Evolutionary conservation across 2,113 vertebrate genomes (phyloP), one percentile per base, ranked within the genome.

Genomic region (Recurvirostra avosetta): DNA sequence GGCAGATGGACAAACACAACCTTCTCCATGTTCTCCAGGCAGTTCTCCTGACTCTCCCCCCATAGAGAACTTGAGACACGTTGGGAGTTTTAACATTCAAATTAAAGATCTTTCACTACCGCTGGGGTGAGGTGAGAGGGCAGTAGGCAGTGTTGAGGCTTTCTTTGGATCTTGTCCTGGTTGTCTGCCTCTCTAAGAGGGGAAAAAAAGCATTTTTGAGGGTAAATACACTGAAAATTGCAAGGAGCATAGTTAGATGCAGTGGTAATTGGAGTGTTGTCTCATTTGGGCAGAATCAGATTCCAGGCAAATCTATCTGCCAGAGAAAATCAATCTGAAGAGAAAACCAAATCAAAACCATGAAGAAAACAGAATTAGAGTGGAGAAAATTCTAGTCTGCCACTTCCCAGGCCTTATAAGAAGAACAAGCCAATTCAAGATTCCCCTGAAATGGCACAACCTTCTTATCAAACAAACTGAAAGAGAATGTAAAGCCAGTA

Each of bases 301-400:
- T 80, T 80, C 47, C 56, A 71, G 56, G 47, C 12, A 95, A 84
- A 92, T 67, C 49, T 61, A 16, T 47, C 56, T 74, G 23, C 55
- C 67, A 73, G 55, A 59, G 5, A 95, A 95, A 94, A 96, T 68
- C 65, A 87, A 66, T 72, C 52, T 76, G 25, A 74, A 90, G 36
- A 16, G 73, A 85, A 96, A 96, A 72, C 40, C 43, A 82, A 80
- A 90, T 85, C 40, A 93, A 90, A 95, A 65, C 40, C 16, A 82
- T 38, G 62, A 87, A 70, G 38, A 92, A 94, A 91, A 85, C 10
- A 52, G 43, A 94, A 92, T 63, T 78, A 59, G 9, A 80, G 20
- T 41, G 26, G 12, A 78, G 52, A 77, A 91, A 88, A 82, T 75
- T 78, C 77, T 80, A 32, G 20, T n/a, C 21, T 41, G 70, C 32